Conservation (phyloP, 2,797 vertebrate genomes). For the Protonibea diacanthus region DNA sequence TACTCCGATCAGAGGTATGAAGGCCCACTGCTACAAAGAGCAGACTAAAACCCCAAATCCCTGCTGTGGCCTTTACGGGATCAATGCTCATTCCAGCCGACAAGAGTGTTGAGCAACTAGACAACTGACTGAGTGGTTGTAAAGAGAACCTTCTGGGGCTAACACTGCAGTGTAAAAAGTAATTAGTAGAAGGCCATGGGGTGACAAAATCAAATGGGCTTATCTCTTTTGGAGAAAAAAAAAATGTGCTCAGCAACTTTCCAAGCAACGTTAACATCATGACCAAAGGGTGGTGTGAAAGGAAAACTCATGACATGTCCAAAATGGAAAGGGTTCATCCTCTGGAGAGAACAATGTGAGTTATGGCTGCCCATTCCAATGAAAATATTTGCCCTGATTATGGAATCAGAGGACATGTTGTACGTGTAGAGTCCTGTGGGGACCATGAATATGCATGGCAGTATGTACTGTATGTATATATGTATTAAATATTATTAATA, state of each 20-base stretch:
- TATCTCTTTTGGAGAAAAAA: slow-evolving; percentile 1
- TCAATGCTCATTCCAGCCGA: slow-evolving; percentile 24
- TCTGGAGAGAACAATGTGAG: slow-evolving; percentile 4
- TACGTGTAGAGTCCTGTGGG: neutral
- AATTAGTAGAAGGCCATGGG: slow-evolving; percentile 30
- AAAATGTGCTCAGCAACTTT: slow-evolving; percentile 29
- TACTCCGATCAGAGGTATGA: slow-evolving; percentile 17
- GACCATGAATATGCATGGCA: neutral
- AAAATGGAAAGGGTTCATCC: neutral
- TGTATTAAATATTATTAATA: no score
- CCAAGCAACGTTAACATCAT: neutral
- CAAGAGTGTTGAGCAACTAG: neutral
- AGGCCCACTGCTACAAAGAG: neutral
- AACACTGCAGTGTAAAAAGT: slow-evolving; percentile 14
- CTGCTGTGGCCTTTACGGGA: neutral
- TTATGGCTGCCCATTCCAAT: no score
- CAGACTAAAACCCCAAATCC: neutral
- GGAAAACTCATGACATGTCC: neutral
- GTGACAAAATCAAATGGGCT: slow-evolving; percentile 1
- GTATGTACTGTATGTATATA: no score
- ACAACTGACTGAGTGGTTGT: slow-evolving; percentile 16
- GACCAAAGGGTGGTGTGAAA: neutral
- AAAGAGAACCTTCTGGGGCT: slow-evolving; percentile 6
- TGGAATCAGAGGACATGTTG: neutral
- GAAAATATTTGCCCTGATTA: neutral